Base-by-base conservation (phyloP, 2,113 vertebrate species). In the Phalacrocorax carbo region DNA sequence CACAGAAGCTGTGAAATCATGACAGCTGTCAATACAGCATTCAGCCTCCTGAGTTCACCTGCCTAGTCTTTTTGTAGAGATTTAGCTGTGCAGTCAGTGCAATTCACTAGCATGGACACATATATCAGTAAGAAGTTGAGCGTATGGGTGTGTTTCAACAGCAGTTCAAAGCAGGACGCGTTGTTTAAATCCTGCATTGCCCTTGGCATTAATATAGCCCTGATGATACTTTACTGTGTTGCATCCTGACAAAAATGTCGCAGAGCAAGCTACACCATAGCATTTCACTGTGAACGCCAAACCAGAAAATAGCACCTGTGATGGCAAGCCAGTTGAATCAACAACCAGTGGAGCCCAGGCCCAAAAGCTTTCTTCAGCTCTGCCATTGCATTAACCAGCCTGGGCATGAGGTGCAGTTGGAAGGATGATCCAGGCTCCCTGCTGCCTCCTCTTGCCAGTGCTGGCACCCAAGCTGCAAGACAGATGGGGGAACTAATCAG, bases 91-190 rank as follows among this genome's bases (percentile, higher is more conserved):
- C 26, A 69, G 60, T 18, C 40, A 60, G 69, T 73, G 87, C 44
- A 27, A 15, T 10, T 14, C 62, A 14, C 48, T 13, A 27, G 32
- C 48, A 25, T 0, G 2, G 25, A 58, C 34, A 40, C 5, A 26
- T 4, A 6, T 52, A 73, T 40, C 42, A 29, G 57, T 54, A n/a
- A 69, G 38, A 61, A 69, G 40, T 5, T 75, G 62, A 57, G n/a
- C 2, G 5, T 44, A 52, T 13, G 48, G 42, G 58, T 29, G 38
- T 36, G 17, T 61, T 77, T 72, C 20, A 75, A 64, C 25, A 91
- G 57, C 57, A 88, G 46, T 57, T 84, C 86, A 94, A 86, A 92
- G 83, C 65, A 82, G 55, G 71, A 86, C 8, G 4, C 19, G 0
- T 14, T 51, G 46, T 61, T 92, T 49, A 66, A 93, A 88, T 46